Percentiles rank a stretch among this genome's conserved stretches.
Evolutionary conservation across 1,140 invertebrate species (phyloP).

Genomic region (Drosophila nasuta): DNA sequence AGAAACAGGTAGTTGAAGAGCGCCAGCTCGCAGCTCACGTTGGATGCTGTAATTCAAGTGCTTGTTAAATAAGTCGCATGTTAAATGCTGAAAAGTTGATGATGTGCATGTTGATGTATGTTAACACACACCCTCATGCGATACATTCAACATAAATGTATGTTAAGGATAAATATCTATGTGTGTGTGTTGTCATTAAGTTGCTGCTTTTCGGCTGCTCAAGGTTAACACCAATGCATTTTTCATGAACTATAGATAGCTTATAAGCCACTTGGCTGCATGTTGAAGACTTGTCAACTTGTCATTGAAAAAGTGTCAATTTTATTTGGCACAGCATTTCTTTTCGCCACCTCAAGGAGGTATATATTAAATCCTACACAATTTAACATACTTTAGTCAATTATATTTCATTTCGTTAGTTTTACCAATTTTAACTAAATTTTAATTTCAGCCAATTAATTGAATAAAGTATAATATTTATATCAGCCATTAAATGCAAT

Average conservation of each 20-base stretch:
- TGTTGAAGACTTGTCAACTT: background rate
- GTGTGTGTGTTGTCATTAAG: conserved; percentile 22
- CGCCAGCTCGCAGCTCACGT: conserved; percentile 29
- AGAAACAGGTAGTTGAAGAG: background rate
- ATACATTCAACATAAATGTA: conserved; percentile 1
- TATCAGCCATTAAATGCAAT: no score
- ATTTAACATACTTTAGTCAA: no score
- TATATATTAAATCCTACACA: no score
- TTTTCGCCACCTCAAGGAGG: no score
- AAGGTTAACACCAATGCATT: background rate
- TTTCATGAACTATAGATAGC: conserved; percentile 5
- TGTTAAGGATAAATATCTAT: background rate
- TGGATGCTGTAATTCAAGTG: conserved; percentile 46
- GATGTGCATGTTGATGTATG: conserved; percentile 31
- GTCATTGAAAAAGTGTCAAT: background rate
- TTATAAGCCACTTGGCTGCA: background rate
- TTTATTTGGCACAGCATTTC: background rate
- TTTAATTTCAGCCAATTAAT: no score
- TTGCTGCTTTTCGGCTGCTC: background rate
- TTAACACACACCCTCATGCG: background rate
- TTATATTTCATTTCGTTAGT: no score
- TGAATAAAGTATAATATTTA: no score
- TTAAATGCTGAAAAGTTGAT: conserved; percentile 48
- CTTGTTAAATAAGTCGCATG: conserved; percentile 54
- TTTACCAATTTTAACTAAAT: no score